These are phyloP conservation scores for Magallana gigas DNA, from an alignment of 1,140 invertebrate genomes.

Conservation along the genomic window DNA sequence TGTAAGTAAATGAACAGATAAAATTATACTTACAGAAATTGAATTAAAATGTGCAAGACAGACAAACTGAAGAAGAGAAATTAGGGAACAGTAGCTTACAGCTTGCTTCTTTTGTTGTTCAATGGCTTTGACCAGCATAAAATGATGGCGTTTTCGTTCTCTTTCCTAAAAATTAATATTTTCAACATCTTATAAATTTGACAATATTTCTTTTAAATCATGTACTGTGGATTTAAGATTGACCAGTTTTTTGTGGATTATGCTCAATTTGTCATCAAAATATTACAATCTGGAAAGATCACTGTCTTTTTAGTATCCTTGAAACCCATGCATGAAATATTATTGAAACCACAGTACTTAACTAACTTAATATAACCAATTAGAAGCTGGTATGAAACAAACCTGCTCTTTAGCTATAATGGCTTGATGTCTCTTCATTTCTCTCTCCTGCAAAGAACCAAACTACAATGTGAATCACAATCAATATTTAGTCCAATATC, in stretches of 20 bases:
- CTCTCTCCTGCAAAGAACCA: slow-evolving; percentile 85
- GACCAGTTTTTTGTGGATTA: too few species aligned
- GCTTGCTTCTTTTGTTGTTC: slow-evolving; percentile 91
- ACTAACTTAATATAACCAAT: too few species aligned
- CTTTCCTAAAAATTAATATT: slow-evolving; percentile 85
- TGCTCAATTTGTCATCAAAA: too few species aligned
- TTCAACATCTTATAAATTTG: too few species aligned
- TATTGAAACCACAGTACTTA: too few species aligned
- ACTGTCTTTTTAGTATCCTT: too few species aligned
- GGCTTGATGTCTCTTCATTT: slow-evolving; percentile 91
- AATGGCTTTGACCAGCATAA: slow-evolving; percentile 91
- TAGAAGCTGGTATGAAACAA: slow-evolving; percentile 65
- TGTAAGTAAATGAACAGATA: slow-evolving; percentile 76
- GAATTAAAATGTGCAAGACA: not conserved
- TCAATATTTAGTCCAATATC: too few species aligned
- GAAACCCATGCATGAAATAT: too few species aligned
- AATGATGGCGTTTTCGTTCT: slow-evolving; percentile 93
- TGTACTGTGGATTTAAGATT: too few species aligned
- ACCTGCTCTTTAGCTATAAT: slow-evolving; percentile 94
- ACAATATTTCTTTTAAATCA: too few species aligned
- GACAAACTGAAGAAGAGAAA: not conserved
- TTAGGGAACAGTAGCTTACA: slow-evolving; percentile 57
- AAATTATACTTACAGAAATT: not conserved
- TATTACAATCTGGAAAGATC: too few species aligned
- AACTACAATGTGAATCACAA: too few species aligned